These are phyloP conservation scores for Zapornia atra DNA, from an alignment of 2,113 vertebrate genomes.

Conservation along the genomic window DNA sequence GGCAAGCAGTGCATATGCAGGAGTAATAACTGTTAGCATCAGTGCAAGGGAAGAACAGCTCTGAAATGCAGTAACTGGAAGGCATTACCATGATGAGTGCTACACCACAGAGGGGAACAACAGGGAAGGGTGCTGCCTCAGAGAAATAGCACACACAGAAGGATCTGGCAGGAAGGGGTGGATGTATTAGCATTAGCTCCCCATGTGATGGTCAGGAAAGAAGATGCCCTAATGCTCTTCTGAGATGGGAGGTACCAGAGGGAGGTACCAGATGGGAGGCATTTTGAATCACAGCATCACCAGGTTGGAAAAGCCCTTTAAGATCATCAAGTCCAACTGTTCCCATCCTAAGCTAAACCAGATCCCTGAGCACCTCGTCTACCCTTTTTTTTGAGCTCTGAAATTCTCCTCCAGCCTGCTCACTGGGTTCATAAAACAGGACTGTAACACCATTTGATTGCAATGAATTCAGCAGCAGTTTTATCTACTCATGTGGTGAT, in stretches of 20 bases:
- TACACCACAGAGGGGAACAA: background rate
- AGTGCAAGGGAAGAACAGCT: background rate
- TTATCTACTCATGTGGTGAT: background rate
- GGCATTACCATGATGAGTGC: accelerated
- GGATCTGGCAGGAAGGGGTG: background rate
- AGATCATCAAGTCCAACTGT: no score
- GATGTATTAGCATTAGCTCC: background rate
- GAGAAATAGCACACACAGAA: background rate
- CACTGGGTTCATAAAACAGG: background rate
- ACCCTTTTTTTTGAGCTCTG: background rate
- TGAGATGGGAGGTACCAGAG: background rate
- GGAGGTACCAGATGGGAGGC: background rate
- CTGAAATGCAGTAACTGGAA: accelerated
- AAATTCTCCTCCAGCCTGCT: background rate
- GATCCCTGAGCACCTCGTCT: no score
- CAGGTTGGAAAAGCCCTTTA: no score
- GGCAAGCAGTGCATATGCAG: background rate
- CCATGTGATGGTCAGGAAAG: accelerated
- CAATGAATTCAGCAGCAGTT: background rate
- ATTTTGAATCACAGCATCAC: no score
- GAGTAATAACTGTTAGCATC: accelerated
- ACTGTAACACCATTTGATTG: background rate
- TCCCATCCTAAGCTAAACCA: no score
- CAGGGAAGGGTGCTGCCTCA: accelerated
- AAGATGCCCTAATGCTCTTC: background rate